Evolutionary conservation across 2,888 invertebrate species (phyloP).

Genomic region (Heliconius aoede): DNA sequence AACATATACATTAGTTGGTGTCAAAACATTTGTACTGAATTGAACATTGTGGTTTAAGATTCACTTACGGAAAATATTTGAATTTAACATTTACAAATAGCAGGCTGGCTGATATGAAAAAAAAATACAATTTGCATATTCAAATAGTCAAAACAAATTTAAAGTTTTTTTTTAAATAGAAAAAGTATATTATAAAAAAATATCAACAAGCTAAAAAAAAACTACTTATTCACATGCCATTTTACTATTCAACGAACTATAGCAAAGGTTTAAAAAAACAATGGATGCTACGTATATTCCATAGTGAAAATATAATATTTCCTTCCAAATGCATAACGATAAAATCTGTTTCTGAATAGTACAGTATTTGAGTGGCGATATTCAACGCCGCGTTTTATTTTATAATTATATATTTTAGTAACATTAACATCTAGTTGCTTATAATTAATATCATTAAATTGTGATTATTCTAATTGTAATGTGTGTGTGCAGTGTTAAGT

Average conservation of each 20-base stretch:
- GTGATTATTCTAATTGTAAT: conserved; percentile 12
- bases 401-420: background rate
- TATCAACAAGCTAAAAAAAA: background rate
- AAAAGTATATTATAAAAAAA: background rate
- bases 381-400: background rate
- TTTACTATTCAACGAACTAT: conserved; percentile 99
- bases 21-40: conserved; percentile 17
- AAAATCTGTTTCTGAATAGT: background rate
- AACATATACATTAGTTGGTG: too few species aligned
- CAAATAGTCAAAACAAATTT: too few species aligned
- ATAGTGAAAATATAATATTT: conserved; percentile 98
- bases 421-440: background rate
- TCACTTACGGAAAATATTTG: background rate
- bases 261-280: conserved; percentile 99
- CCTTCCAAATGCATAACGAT: background rate
- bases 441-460: conserved; percentile 8
- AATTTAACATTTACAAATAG: background rate
- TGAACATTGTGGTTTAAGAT: conserved; percentile 12
- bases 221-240: conserved; percentile 96
- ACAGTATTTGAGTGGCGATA: background rate
- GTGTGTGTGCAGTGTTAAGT: background rate
- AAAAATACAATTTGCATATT: too few species aligned
- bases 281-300: conserved; percentile 98
- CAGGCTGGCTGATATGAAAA: background rate
- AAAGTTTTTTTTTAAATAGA: too few species aligned